These are phyloP conservation scores for Alaudala cheleensis DNA, from an alignment of 2,113 vertebrate genomes.

Conservation along the genomic window DNA sequence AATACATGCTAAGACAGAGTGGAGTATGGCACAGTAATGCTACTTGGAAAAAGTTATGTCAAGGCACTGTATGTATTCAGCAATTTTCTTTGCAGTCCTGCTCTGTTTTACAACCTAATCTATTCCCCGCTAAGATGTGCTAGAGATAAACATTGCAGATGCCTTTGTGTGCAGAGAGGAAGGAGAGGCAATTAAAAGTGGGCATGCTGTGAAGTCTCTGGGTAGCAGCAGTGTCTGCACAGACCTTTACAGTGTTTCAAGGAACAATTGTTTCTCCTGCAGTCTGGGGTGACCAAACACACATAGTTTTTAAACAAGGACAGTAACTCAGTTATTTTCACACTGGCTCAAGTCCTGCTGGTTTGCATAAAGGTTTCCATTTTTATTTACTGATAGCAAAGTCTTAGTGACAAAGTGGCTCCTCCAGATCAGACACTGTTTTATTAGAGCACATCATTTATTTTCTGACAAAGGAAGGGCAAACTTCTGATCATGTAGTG, in stretches of 20 bases:
- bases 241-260: not conserved
- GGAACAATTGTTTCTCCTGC: not conserved
- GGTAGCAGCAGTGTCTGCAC: not conserved
- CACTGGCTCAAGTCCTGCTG: not conserved
- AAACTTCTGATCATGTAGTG: not conserved
- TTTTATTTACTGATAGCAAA: constrained; percentile 1
- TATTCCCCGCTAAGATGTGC: not conserved
- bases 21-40: not conserved
- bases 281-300: not conserved
- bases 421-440: not conserved
- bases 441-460: fast-evolving
- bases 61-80: not conserved
- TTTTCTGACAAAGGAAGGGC: not conserved
- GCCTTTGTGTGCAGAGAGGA: not conserved
- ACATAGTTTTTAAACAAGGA: not conserved
- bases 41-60: not conserved
- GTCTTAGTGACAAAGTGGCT: not conserved
- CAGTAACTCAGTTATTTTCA: not conserved
- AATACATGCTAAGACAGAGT: not conserved
- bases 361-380: not conserved
- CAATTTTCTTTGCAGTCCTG: not conserved
- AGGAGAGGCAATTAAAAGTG: constrained; percentile 22
- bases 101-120: not conserved
- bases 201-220: constrained; percentile 22
- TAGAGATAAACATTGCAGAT: not conserved